Evolutionary conservation across 1,140 invertebrate genomes (phyloP).

Genomic region (Pygmarrhopalites habei): DNA sequence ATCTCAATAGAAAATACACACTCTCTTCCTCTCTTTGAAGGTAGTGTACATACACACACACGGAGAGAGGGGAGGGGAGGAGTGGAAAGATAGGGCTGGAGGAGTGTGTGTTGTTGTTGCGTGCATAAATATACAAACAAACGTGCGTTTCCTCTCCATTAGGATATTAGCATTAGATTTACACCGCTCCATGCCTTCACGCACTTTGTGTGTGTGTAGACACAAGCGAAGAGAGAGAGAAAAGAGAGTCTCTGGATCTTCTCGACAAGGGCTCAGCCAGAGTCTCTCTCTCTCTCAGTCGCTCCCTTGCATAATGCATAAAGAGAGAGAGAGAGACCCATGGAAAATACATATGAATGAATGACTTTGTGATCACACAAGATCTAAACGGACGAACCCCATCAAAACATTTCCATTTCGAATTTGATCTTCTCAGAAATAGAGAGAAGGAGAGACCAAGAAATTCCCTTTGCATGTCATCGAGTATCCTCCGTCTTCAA

Average conservation of each 20-base stretch:
- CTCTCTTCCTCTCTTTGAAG: too few relatives aligned
- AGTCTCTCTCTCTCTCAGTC: too few relatives aligned
- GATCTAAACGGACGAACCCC: not conserved
- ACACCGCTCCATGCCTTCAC: not conserved
- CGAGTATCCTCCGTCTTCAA: not conserved
- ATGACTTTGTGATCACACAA: not conserved
- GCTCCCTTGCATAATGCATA: slow-evolving; percentile 8
- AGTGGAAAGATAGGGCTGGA: too few relatives aligned
- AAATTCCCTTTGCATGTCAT: not conserved
- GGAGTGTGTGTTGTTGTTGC: not conserved
- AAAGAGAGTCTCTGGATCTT: not conserved
- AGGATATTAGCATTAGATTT: slow-evolving; percentile 5
- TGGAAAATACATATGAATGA: not conserved
- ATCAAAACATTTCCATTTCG: not conserved
- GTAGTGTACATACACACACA: too few relatives aligned
- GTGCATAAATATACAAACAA: not conserved
- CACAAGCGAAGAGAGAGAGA: not conserved
- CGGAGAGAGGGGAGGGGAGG: too few relatives aligned
- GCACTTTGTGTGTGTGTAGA: too few relatives aligned
- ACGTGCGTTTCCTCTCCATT: slow-evolving; percentile 5
- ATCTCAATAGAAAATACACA: too few relatives aligned
- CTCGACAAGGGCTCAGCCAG: too few relatives aligned
- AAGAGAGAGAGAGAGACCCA: too few relatives aligned
- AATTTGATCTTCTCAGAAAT: too few relatives aligned
- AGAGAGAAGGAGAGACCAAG: not conserved